phyloP scores from a whole-genome alignment of 2,113 vertebrate genomes.

The Ancistrus triradiatus region DNA sequence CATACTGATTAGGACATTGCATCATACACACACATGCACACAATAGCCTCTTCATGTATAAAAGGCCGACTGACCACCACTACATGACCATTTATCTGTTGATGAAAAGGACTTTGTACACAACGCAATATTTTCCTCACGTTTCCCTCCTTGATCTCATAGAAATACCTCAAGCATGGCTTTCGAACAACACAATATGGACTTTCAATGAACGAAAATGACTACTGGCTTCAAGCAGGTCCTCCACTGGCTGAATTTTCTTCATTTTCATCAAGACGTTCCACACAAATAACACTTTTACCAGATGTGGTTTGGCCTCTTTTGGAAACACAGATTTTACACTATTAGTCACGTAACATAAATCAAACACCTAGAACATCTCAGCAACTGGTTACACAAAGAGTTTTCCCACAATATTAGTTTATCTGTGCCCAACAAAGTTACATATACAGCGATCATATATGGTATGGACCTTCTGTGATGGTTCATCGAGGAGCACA shows the following conservation, averaged over 20 bases:
- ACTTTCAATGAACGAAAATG: too few species aligned
- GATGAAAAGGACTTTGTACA: too few species aligned
- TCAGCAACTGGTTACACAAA: constrained; percentile 69
- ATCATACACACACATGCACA: background rate
- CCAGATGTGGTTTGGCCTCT: constrained; percentile 52
- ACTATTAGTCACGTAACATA: constrained; percentile 54
- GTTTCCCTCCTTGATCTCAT: too few species aligned
- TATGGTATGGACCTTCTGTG: constrained; percentile 22
- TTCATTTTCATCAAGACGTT: constrained; percentile 32
- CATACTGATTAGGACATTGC: background rate
- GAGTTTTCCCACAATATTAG: constrained; percentile 5
- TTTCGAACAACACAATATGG: too few species aligned
- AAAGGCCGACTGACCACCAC: too few species aligned
- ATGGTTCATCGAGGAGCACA: constrained; percentile 40
- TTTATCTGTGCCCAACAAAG: constrained; percentile 3
- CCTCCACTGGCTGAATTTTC: constrained; percentile 17
- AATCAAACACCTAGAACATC: constrained; percentile 57
- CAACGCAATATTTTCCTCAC: too few species aligned
- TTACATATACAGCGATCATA: constrained; percentile 49
- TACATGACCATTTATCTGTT: too few species aligned
- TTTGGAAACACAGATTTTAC: constrained; percentile 48
- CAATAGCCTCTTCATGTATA: too few species aligned
- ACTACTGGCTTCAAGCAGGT: constrained; percentile 29
- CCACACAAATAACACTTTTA: constrained; percentile 37
- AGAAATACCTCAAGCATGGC: too few species aligned